Conservation (phyloP, 2,797 vertebrate species). For the Manis crassicaudata region DNA sequence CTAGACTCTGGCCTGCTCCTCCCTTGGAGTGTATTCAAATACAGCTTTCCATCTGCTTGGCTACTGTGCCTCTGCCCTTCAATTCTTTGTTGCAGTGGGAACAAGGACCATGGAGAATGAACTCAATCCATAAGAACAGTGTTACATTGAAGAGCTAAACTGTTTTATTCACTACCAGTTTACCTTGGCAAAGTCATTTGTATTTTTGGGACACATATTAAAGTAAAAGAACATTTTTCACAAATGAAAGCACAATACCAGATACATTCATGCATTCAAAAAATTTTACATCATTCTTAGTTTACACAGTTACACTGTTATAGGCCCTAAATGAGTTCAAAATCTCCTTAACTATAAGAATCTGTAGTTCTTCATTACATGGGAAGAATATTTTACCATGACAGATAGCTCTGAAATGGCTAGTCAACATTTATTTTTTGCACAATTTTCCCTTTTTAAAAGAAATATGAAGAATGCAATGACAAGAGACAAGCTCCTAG, state of each 20-base stretch:
- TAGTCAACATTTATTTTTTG: neutral
- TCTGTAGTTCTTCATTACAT: neutral
- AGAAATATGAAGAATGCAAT: neutral
- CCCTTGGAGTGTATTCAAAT: too few relatives aligned
- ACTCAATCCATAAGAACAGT: too few relatives aligned
- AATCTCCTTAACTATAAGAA: neutral
- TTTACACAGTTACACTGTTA: neutral
- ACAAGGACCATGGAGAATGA: too few relatives aligned
- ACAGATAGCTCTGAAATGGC: neutral
- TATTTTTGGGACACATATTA: neutral
- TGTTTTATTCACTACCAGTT: neutral
- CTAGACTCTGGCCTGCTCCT: too few relatives aligned
- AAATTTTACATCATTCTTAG: neutral
- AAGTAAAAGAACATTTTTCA: neutral
- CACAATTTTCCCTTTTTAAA: neutral
- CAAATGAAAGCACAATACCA: neutral
- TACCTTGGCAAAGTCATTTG: neutral
- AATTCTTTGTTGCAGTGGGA: too few relatives aligned
- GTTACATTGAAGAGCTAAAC: neutral
- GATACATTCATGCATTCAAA: neutral
- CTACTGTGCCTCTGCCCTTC: too few relatives aligned
- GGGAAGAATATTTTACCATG: neutral
- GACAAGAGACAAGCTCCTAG: neutral
- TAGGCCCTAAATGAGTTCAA: neutral
- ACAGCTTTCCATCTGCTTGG: too few relatives aligned